Conservation (phyloP, 2,113 vertebrate genomes). For the Malurus melanocephalus region DNA sequence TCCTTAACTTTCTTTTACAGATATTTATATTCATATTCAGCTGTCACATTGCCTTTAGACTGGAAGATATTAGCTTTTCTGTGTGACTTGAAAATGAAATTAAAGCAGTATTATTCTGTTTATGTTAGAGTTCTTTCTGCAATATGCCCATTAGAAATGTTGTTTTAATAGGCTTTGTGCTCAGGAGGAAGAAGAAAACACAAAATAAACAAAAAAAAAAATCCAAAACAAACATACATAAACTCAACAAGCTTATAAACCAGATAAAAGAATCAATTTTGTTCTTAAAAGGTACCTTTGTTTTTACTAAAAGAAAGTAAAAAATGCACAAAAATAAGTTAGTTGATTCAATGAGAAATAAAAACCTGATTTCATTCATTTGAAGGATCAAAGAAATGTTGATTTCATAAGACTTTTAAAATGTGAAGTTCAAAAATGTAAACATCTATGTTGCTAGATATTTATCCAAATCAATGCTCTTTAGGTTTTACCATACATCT, state of each 20-base stretch:
- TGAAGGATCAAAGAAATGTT: not conserved
- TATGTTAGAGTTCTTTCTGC: not conserved
- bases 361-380: not conserved
- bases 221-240: not conserved
- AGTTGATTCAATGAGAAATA: not conserved
- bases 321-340: not conserved
- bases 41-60: not conserved
- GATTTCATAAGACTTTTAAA: not conserved
- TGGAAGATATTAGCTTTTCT: not conserved
- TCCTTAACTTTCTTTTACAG: not conserved
- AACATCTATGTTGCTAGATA: not conserved
- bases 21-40: not conserved
- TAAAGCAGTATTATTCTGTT: not conserved
- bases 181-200: not conserved
- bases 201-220: not conserved
- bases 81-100: not conserved
- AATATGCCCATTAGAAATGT: not conserved
- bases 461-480: not conserved
- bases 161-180: not conserved
- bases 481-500: not conserved
- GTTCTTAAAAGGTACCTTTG: not conserved
- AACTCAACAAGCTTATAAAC: not conserved
- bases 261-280: not conserved
- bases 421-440: not conserved
- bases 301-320: not conserved